Evolutionary conservation across 64 coral and sea anemone species (phyloP), one percentile per base, ranked within the genome.

Genomic region (Pocillopora verrucosa): DNA sequence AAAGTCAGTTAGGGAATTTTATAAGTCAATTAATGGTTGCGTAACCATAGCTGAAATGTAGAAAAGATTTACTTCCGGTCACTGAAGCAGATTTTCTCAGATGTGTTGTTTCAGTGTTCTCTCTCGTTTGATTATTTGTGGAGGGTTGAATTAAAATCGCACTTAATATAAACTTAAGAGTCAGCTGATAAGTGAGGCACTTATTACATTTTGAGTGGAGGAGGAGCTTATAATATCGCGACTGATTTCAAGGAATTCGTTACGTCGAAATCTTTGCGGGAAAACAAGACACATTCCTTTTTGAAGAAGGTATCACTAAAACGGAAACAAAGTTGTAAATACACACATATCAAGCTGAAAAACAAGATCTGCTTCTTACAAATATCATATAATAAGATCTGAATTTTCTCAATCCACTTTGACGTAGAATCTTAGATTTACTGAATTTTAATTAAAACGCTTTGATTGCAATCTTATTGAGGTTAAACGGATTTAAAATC

Each of bases 401-500:
- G 17, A 70, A 11, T 7, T 30, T 24, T 24, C 11, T 70, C 67
- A 70, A 24, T 11, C 19, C n/a, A n/a, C 20, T 7, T 24, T 70
- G 67, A 25, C 20, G 67, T 24, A 26, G 20, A 51, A 51, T 51
- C 73, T 75, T 38, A 75, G 14, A 13, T 75, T 75, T 79, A 9
- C 34, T 63, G 37, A 70, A 24, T 70, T 70, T 70, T 24, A 70
- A n/a, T 70, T 51, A 65, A 83, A 65, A 83, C 13, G 2, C 60
- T 45, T 11, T 17, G 80, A 67, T 68, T 72, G 68, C 13, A 61
- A 85, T 85, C 82, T 51, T 73, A 22, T 10, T 14, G 30, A 22
- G 30, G 15, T 63, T 68, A 85, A 85, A 72, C 0, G 22, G 65
- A 85, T 85, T 51, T 85, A 58, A 85, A n/a, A 16, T 85, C 41